phyloP scores from a whole-genome alignment of 2,113 vertebrate genomes.

The Uria lomvia region DNA sequence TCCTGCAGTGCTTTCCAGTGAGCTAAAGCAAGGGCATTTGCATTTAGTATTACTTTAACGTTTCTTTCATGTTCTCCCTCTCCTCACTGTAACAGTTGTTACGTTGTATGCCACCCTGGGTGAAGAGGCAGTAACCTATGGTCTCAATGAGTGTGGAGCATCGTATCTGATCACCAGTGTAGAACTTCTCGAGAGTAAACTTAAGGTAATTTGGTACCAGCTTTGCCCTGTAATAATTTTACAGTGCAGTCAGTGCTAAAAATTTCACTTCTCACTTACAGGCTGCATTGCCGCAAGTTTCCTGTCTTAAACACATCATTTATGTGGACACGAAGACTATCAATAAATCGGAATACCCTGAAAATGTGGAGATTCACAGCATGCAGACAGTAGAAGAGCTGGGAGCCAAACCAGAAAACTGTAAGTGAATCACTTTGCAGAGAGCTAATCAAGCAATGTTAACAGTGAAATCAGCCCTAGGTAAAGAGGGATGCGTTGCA shows the following conservation, averaged over 20 bases:
- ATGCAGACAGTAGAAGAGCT: slow-evolving; percentile 87
- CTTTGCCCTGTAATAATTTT: neutral
- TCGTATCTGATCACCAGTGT: slow-evolving; percentile 88
- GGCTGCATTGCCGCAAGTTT: slow-evolving; percentile 79
- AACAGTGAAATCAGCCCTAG: neutral
- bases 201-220: slow-evolving; percentile 82
- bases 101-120: slow-evolving; percentile 95
- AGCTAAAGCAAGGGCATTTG: neutral
- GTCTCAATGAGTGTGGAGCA: slow-evolving; percentile 90
- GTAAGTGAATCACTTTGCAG: slow-evolving; percentile 75
- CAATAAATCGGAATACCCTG: slow-evolving; percentile 82
- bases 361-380: slow-evolving; percentile 83
- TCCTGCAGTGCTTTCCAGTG: neutral
- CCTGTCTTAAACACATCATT: slow-evolving; percentile 87
- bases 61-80: neutral
- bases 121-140: slow-evolving; percentile 89
- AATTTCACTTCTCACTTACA: slow-evolving; percentile 52
- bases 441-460: neutral
- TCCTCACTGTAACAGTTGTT: slow-evolving; percentile 78
- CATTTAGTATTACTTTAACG: neutral
- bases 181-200: slow-evolving; percentile 89
- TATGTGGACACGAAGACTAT: slow-evolving; percentile 87
- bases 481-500: neutral
- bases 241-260: neutral
- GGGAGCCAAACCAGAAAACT: slow-evolving; percentile 86